Evolutionary conservation across 1,140 invertebrate genomes (phyloP), one percentile per base, ranked within the genome.

Genomic region (Dolichoris vasculosae): DNA sequence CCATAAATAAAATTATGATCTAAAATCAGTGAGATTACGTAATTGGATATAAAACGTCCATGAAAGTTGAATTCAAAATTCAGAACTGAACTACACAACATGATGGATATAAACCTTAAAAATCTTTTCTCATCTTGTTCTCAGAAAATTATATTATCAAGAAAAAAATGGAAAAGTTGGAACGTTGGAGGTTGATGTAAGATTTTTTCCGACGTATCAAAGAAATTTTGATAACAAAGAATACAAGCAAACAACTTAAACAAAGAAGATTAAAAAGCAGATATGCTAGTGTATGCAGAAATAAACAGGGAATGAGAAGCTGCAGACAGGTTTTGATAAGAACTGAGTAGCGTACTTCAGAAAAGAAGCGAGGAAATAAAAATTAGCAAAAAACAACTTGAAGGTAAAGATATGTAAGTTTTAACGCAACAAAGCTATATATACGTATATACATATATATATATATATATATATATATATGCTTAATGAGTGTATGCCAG

Each of bases 221-320:
- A 80, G 59, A 80, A 80, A 80, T 64, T 80, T n/a, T 26, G 55
- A 59, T 78, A 73, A 73, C 69, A 73, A 43, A 26, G 35, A 51
- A 30, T 63, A 38, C 78, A 59, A 63, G 35, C 46, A 55, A 78
- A 63, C 48, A 59, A 59, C n/a, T 51, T 38, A 78, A 78, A 78
- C 32, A 26, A 78, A 78, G 76, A 11, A 78, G 76, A 38, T 38
- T 35, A 80, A 80, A 46, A 80, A 64, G 46, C 20, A n/a, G 69
- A 80, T 67, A 64, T 46, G 11, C 46, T 48, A 23, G 46, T 55
- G 48, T 75, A n/a, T 51, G 46, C 26, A 78, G 48, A 59, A 78
- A 63, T 32, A 38, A 78, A 59, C 20, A 35, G 51, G 26, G 51
- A 63, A 63, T 51, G 48, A 77, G 46, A 77, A 51, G 11, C 75